Conservation (phyloP, 2,113 vertebrate genomes). For the Eudyptes chrysolophus region DNA sequence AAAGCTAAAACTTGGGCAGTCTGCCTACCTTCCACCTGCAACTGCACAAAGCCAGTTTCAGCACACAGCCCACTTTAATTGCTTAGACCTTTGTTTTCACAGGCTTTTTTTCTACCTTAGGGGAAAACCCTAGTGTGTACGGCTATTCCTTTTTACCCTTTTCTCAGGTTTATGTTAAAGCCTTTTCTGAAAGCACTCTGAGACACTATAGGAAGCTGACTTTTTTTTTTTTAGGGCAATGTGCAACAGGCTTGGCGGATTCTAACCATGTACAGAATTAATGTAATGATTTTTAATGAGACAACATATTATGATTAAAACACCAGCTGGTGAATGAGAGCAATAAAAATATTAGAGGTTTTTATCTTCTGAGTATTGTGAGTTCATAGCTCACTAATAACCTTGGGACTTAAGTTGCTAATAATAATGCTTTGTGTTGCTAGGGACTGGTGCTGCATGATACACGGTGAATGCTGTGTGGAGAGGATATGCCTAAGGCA, state of each 20-base stretch:
- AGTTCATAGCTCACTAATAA: slow-evolving; percentile 23
- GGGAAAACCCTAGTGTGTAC: neutral
- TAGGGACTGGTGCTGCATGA: slow-evolving; percentile 29
- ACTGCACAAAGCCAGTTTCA: neutral
- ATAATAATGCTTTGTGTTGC: slow-evolving; percentile 32
- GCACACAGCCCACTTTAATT: neutral
- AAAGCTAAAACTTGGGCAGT: neutral
- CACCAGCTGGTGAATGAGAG: slow-evolving; percentile 1
- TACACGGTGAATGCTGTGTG: neutral
- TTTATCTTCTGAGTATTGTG: neutral
- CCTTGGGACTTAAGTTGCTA: neutral
- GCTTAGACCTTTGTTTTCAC: neutral
- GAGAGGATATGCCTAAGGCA: neutral
- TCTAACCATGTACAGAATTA: neutral
- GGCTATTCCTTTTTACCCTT: neutral
- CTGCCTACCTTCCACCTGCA: neutral
- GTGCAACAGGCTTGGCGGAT: neutral
- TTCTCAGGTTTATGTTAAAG: neutral
- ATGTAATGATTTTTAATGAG: neutral
- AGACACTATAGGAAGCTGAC: neutral
- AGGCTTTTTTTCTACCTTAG: neutral
- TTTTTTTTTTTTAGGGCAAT: neutral
- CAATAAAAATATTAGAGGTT: slow-evolving; percentile 11
- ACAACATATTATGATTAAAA: neutral
- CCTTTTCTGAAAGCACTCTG: neutral